phyloP scores from a whole-genome alignment of 2,113 vertebrate species.

The Ivindomyrus marchei region DNA sequence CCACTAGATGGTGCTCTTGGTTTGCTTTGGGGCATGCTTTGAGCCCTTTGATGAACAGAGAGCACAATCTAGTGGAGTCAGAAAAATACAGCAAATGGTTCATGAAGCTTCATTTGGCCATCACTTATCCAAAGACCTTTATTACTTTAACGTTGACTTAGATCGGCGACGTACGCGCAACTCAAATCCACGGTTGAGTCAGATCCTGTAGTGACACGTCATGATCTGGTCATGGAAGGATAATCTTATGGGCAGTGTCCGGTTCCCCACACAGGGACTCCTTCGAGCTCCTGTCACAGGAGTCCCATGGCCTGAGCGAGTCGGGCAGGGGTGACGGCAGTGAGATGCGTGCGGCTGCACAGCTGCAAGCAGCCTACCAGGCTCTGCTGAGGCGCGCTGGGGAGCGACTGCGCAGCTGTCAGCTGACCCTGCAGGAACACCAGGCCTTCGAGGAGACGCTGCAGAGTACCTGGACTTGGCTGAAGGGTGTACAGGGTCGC shows the following conservation, averaged over 20 bases:
- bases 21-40: neutral
- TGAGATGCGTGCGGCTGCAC: slow-evolving; percentile 72
- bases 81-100: no score
- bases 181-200: neutral
- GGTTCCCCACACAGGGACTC: slow-evolving; percentile 67
- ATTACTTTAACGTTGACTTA: neutral
- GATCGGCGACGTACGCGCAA: neutral
- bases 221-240: neutral
- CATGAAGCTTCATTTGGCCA: no score
- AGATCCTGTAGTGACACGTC: neutral
- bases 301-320: slow-evolving; percentile 77
- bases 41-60: no score
- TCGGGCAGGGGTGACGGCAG: slow-evolving; percentile 71
- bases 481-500: slow-evolving; percentile 74
- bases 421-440: slow-evolving; percentile 84
- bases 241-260: neutral
- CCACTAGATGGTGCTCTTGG: neutral
- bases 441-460: slow-evolving; percentile 81
- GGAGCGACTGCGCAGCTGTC: slow-evolving; percentile 70
- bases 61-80: no score
- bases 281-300: slow-evolving; percentile 80
- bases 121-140: no score
- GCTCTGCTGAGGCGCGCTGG: slow-evolving; percentile 68
- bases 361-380: slow-evolving; percentile 78
- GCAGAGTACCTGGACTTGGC: slow-evolving; percentile 78